Evolutionary conservation across 2,888 invertebrate genomes (phyloP).

Genomic region (Galerucella nymphaeae): DNA sequence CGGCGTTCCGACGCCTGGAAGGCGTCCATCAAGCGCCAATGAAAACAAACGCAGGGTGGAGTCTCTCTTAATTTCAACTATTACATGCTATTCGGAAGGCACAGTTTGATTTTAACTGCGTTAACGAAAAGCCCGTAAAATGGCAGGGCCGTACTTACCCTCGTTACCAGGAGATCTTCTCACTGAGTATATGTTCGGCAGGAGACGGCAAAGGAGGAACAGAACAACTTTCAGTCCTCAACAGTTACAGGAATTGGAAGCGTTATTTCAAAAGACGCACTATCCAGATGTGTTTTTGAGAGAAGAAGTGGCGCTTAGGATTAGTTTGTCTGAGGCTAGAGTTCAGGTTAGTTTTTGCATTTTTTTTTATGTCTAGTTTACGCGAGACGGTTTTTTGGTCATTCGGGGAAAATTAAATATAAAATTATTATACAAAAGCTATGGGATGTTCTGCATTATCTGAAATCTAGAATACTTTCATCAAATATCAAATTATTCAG

Average conservation of each 20-base stretch:
- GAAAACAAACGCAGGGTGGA: constrained; percentile 60
- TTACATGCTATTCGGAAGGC: constrained; percentile 52
- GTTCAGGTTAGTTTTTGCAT: constrained; percentile 77
- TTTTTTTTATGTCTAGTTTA: not conserved
- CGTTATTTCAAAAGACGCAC: constrained; percentile 93
- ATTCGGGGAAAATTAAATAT: not conserved
- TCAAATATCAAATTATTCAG: no score
- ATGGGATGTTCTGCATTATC: no score
- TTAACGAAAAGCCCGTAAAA: constrained; percentile 58
- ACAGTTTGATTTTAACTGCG: constrained; percentile 54
- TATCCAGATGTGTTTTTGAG: constrained; percentile 91
- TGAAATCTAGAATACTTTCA: no score
- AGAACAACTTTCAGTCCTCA: constrained; percentile 95
- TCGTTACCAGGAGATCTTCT: constrained; percentile 88
- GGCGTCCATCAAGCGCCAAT: constrained; percentile 60
- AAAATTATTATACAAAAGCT: no score
- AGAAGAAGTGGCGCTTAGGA: constrained; percentile 91
- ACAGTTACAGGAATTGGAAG: constrained; percentile 90
- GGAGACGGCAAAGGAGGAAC: constrained; percentile 88
- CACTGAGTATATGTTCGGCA: constrained; percentile 93
- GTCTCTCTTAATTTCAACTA: constrained; percentile 57
- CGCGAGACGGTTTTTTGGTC: not conserved
- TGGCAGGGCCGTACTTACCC: constrained; percentile 89
- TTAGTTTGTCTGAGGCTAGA: constrained; percentile 91
- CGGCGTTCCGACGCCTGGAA: constrained; percentile 62